Base-by-base conservation (phyloP, 2,888 invertebrate species). In the Stegana nigrithorax region DNA sequence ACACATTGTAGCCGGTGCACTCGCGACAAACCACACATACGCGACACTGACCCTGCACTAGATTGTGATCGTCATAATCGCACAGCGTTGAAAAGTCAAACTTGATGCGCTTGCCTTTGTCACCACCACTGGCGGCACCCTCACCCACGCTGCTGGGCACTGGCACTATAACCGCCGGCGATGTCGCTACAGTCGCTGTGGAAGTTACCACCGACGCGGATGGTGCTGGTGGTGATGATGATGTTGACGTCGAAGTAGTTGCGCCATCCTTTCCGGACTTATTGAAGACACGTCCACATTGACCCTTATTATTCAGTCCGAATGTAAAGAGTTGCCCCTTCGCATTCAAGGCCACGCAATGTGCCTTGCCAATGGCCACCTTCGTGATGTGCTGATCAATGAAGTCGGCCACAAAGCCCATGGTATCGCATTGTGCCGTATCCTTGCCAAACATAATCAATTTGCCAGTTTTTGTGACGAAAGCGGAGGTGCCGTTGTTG, bases 271-370 rank as follows among this genome's bases (percentile, higher is more conserved):
- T 90, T 67, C 88, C 87, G 0, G 73, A 60, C 68, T 84, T 84
- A 39, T 76, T 77, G 78, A 93, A 94, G 73, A 95, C 95, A 67
- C 97, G 88, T 4, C 98, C 98, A 86, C 98, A 98, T 82, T 98
- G 98, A 1, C 97, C 97, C 84, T 97, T 96, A 84, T 98, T 98
- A 85, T 98, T 98, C 66, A 98, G 93, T 4, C 98, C 98, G 85
- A 98, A 97, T 0, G 98, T 96, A 83, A 92, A 97, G 2, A 98
- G 91, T 73, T 93, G 92, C 0, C 98, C 98, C 81, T 93, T 93
- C 71, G 90, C 91, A 12, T 93, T 95, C 10, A 98, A 87, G 0
- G 91, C 94, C 0, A 95, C 93, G n/a, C 94, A 93, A 80, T 98
- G 98, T 0, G 98, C 98, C 86, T 98, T 98, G 2, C 98, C 98